These are phyloP conservation scores for Phyllostomus hastatus DNA, from an alignment of 2,113 vertebrate genomes.

Conservation along the genomic window DNA sequence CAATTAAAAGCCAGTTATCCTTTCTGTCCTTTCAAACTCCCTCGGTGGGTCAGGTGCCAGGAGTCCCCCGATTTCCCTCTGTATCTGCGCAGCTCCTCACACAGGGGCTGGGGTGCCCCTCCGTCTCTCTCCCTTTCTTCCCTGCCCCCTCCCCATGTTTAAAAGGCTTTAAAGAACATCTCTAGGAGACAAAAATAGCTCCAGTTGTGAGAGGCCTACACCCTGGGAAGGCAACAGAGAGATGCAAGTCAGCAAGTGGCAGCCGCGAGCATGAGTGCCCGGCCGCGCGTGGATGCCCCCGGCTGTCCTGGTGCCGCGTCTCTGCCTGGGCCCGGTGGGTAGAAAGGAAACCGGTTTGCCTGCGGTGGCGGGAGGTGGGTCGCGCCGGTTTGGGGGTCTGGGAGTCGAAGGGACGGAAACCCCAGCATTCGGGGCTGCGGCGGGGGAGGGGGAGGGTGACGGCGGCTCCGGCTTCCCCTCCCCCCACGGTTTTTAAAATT, in stretches of 20 bases:
- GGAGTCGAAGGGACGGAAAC: background rate
- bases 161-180: constrained; percentile 55
- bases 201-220: constrained; percentile 71
- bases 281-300: constrained; percentile 42
- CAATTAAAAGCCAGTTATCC: background rate
- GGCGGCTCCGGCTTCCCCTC: background rate
- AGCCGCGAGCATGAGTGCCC: constrained; percentile 37
- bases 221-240: constrained; percentile 50
- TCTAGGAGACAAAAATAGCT: constrained; percentile 32
- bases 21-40: background rate
- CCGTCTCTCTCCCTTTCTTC: background rate
- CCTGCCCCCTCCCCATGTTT: constrained; percentile 51
- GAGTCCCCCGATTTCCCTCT: background rate
- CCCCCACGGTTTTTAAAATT: background rate
- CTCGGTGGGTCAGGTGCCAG: background rate
- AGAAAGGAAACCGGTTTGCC: constrained; percentile 50
- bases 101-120: background rate
- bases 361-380: constrained; percentile 29
- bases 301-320: background rate
- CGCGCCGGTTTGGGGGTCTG: constrained; percentile 17
- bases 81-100: background rate
- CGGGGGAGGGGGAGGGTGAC: too few species aligned
- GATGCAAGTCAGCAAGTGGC: constrained; percentile 54
- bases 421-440: too few species aligned
- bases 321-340: constrained; percentile 60